phyloP scores from a whole-genome alignment of 1,140 invertebrate genomes.

The Macrosteles quadrilineatus region DNA sequence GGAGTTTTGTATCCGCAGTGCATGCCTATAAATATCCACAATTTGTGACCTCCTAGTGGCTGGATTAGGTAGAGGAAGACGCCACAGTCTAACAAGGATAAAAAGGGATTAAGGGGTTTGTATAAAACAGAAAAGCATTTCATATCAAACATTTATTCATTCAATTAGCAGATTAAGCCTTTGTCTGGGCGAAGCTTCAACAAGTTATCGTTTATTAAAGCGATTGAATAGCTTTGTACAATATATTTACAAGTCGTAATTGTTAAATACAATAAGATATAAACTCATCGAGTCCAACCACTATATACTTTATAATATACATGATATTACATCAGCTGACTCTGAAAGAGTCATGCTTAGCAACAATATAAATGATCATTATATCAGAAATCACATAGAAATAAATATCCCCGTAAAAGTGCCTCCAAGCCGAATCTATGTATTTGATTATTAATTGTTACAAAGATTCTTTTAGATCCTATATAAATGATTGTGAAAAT shows the following conservation, averaged over 20 bases:
- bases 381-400: not conserved
- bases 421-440: not conserved
- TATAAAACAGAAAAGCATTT: not conserved
- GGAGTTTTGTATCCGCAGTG: no score
- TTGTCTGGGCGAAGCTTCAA: not conserved
- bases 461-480: not conserved
- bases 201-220: not conserved
- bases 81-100: no score
- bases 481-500: not conserved
- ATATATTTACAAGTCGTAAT: not conserved
- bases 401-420: not conserved
- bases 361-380: not conserved
- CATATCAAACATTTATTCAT: constrained; percentile 12
- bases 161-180: not conserved
- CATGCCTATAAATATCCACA: no score
- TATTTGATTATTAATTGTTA: not conserved
- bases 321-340: not conserved
- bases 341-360: not conserved
- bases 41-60: no score
- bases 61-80: no score
- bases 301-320: constrained; percentile 17
- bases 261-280: not conserved
- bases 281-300: not conserved
- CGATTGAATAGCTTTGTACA: constrained; percentile 1
- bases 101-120: no score